phyloP scores from a whole-genome alignment of 2,888 invertebrate genomes.

The Dascillus cervinus region DNA sequence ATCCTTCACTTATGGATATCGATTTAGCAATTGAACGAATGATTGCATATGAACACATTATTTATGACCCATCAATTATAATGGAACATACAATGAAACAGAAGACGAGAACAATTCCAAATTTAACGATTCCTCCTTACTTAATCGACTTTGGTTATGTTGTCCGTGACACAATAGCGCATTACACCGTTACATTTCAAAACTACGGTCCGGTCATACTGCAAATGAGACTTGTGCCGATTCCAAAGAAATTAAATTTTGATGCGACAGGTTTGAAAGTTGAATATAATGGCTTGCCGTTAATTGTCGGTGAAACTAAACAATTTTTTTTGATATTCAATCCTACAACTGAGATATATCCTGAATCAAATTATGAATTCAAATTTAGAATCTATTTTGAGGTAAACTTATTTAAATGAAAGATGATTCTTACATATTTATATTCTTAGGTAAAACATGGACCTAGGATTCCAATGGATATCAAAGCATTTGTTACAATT shows the following conservation, averaged over 20 bases:
- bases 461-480: conserved; percentile 49
- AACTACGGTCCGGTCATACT: conserved; percentile 51
- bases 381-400: conserved; percentile 44
- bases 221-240: conserved; percentile 38
- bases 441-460: conserved; percentile 48
- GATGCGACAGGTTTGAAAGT: conserved; percentile 31
- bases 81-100: conserved; percentile 27
- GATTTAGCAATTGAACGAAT: conserved; percentile 54
- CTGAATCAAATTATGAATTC: conserved; percentile 39
- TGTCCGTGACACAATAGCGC: conserved; percentile 42
- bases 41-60: conserved; percentile 44
- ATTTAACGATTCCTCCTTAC: conserved; percentile 47
- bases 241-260: conserved; percentile 16
- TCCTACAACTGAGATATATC: conserved; percentile 43
- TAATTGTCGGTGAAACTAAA: conserved; percentile 45
- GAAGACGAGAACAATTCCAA: conserved; percentile 41
- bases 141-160: conserved; percentile 52
- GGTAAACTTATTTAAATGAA: conserved; percentile 41
- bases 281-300: conserved; percentile 35
- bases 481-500: conserved; percentile 51
- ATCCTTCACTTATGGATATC: conserved; percentile 52
- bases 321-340: conserved; percentile 47
- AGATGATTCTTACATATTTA: too few species aligned
- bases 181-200: conserved; percentile 43
- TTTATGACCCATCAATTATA: conserved; percentile 39